Evolutionary conservation across 2,888 invertebrate genomes (phyloP), one percentile per base, ranked within the genome.

Genomic region (Sphinx pinastri): DNA sequence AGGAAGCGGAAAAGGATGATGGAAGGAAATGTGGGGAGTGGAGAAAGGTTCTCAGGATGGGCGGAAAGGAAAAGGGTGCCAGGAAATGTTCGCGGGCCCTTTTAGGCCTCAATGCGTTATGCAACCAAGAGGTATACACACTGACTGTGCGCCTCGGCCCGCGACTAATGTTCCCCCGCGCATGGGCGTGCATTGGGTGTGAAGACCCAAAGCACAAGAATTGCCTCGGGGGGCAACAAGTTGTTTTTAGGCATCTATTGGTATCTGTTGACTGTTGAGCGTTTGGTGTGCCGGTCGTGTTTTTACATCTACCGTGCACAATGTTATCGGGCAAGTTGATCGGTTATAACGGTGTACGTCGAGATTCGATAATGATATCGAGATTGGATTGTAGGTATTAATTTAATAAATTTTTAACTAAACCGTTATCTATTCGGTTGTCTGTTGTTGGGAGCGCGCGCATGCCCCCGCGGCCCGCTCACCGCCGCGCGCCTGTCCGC

Each of bases 341-440:
- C 79, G 72, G 73, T 77, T 73, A 69, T 84, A 85, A 84, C 85
- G 83, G 86, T 84, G 70, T 76, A 73, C 70, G 75, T 79, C 78
- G 74, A 80, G 81, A 82, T 84, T 81, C 75, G 79, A 82, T 85
- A 80, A 77, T 75, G 78, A 84, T 84, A 83, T 85, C 78, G 77
- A 77, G 77, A 73, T 77, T 77, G 75, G 80, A 79, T 76, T 81
- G 73, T 76, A 77, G 74, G 71, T 79, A 82, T 81, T 82, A 79
- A 84, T 83, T 84, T 76, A 84, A 83, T 83, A 79, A 81, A 81
- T 81, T 80, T 77, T 79, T 80, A 77, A 78, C 77, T 72, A 73
- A 77, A 81, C 83, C 82, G 86, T 85, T 87, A 88, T 82, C 83
- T 82, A 76, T 80, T 83, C 75, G 78, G 76, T 79, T 63, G 79